Conservation (phyloP, 37 sponge, comb jelly and placozoan species). For the Bolinopsis microptera region DNA sequence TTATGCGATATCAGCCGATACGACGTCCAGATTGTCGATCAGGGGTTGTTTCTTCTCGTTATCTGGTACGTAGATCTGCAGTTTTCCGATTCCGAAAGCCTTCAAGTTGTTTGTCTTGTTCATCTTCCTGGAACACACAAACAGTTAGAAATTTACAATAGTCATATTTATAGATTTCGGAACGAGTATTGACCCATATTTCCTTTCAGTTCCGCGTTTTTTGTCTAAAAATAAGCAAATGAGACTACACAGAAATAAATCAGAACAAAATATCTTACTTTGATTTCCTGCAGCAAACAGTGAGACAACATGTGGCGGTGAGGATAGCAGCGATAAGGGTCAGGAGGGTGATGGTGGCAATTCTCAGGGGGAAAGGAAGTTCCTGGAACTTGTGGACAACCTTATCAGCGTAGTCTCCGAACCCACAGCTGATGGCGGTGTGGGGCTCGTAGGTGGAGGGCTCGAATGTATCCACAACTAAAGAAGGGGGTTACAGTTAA, state of each 20-base stretch:
- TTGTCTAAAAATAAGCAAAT: no score
- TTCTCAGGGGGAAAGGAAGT: slow-evolving; percentile 20
- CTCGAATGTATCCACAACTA: slow-evolving; percentile 32
- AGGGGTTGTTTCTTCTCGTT: slow-evolving; percentile 54
- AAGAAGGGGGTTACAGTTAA: background rate
- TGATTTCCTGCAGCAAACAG: slow-evolving; percentile 43
- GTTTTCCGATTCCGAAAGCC: slow-evolving; percentile 40
- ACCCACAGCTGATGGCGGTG: background rate
- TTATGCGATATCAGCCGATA: slow-evolving; percentile 57
- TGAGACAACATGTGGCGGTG: background rate
- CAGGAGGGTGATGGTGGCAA: slow-evolving; percentile 34
- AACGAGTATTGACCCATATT: no score
- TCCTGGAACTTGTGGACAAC: slow-evolving; percentile 46
- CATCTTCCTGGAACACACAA: background rate
- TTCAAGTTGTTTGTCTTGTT: slow-evolving; percentile 65
- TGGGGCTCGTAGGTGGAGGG: background rate
- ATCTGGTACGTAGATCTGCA: slow-evolving; percentile 62
- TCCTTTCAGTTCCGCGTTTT: no score
- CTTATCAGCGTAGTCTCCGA: background rate
- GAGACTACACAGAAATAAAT: no score
- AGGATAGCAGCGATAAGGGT: slow-evolving; percentile 29
- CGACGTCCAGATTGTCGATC: slow-evolving; percentile 55
- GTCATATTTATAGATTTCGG: no score
- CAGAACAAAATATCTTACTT: no score
- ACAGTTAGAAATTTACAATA: no score